Evolutionary conservation across 2,797 vertebrate species (phyloP).

Genomic region (Setipinna tenuifilis): DNA sequence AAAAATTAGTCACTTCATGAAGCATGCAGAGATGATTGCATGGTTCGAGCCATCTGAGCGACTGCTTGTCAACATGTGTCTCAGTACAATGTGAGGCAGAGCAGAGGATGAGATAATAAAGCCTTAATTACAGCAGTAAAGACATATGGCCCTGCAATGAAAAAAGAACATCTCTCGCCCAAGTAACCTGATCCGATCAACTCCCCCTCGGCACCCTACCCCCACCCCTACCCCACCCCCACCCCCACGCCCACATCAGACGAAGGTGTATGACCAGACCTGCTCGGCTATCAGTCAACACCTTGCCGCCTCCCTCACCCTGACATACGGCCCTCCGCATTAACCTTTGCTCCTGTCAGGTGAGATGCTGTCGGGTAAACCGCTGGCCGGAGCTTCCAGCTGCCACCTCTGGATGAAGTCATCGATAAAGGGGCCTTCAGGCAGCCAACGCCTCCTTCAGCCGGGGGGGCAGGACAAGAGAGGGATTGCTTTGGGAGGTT

Average conservation of each 20-base stretch:
- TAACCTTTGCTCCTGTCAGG: conserved; percentile 48
- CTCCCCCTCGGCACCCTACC: background rate
- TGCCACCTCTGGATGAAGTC: conserved; percentile 41
- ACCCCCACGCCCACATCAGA: background rate
- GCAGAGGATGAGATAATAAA: background rate
- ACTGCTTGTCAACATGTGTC: conserved; percentile 16
- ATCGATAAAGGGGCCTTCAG: conserved; percentile 40
- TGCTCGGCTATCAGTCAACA: conserved; percentile 27
- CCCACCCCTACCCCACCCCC: background rate
- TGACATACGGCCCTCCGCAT: conserved; percentile 46
- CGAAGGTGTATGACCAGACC: conserved; percentile 9
- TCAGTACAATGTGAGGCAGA: background rate
- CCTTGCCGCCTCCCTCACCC: background rate
- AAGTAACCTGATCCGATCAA: background rate
- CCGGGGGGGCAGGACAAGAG: too few species aligned
- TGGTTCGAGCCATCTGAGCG: background rate
- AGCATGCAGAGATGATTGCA: background rate
- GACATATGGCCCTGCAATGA: background rate
- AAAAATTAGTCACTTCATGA: background rate
- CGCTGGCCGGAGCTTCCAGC: background rate
- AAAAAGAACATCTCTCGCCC: background rate
- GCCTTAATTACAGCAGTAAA: background rate
- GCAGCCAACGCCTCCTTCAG: too few species aligned
- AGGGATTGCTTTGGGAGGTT: too few species aligned
- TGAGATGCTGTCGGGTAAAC: conserved; percentile 34